A percentile compares a stretch with the other conserved stretches of the same genome.
phyloP scores from a whole-genome alignment of 2,888 invertebrate species.

The Apamea sordens region DNA sequence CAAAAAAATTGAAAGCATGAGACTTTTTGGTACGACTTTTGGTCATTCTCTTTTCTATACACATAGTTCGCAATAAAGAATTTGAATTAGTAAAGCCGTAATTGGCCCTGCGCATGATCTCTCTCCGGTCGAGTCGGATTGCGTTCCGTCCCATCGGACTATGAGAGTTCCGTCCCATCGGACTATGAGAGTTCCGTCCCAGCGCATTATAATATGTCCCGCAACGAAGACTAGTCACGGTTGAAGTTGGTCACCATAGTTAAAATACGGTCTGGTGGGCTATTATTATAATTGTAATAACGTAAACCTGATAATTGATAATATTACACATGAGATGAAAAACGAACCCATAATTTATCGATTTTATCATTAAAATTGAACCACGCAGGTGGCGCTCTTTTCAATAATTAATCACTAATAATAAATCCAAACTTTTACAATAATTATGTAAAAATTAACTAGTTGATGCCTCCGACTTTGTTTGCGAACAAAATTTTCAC shows the following conservation, averaged over 20 bases:
- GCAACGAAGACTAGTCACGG: not conserved
- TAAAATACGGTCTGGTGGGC: not conserved
- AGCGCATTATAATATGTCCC: not conserved
- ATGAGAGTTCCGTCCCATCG: too few species aligned
- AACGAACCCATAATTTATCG: not conserved
- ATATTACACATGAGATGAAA: not conserved
- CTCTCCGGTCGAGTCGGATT: too few species aligned
- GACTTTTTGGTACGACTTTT: too few species aligned
- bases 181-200: too few species aligned
- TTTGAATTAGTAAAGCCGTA: too few species aligned
- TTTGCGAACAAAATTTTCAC: not conserved
- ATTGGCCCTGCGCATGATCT: too few species aligned
- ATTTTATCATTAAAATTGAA: slow-evolving; percentile 11
- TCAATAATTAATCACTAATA: slow-evolving; percentile 20
- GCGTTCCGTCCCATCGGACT: too few species aligned
- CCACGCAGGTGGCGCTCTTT: slow-evolving; percentile 7
- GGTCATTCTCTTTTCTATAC: too few species aligned
- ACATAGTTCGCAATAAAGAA: too few species aligned
- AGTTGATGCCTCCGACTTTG: not conserved
- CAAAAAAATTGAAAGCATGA: too few species aligned
- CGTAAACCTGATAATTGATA: not conserved
- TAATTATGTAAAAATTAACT: not conserved
- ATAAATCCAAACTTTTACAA: slow-evolving; percentile 22
- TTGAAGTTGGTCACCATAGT: not conserved
- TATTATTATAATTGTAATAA: not conserved